Percentiles rank a stretch among this genome's conserved stretches.
These are phyloP conservation scores for Drosophila nikananu DNA, from an alignment of 1,140 invertebrate genomes.

Conservation along the genomic window DNA sequence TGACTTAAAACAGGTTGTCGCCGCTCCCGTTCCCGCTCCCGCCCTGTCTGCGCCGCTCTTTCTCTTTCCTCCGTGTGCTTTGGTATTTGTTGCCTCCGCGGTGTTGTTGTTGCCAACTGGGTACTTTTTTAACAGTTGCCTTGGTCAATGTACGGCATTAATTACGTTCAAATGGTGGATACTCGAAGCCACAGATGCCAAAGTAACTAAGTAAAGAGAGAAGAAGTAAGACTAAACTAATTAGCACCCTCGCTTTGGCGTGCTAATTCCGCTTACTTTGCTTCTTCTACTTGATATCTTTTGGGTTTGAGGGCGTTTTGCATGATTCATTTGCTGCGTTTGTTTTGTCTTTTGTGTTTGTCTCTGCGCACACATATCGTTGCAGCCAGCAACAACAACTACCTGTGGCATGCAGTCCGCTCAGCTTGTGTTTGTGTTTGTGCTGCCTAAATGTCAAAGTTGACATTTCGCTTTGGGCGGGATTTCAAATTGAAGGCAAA, in stretches of 20 bases:
- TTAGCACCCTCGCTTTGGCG: conserved; percentile 22
- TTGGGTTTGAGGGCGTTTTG: conserved; percentile 47
- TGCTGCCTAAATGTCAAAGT: conserved; percentile 65
- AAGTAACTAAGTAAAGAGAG: conserved; percentile 10
- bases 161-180: conserved; percentile 38
- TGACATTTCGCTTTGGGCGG: conserved; percentile 59
- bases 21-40: conserved; percentile 12
- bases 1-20: conserved; percentile 56
- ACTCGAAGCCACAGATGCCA: conserved; percentile 19
- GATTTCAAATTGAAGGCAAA: conserved; percentile 42
- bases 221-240: conserved; percentile 38
- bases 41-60: background rate
- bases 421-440: conserved; percentile 18
- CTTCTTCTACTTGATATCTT: conserved; percentile 24
- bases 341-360: conserved; percentile 21
- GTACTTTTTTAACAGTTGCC: conserved; percentile 43
- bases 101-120: conserved; percentile 44
- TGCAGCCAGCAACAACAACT: conserved; percentile 51
- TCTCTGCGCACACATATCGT: conserved; percentile 14
- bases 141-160: conserved; percentile 56
- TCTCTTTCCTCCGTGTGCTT: conserved; percentile 10
- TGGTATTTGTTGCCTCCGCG: conserved; percentile 37
- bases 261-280: conserved; percentile 46
- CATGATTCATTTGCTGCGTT: conserved; percentile 66
- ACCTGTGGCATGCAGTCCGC: conserved; percentile 69